A percentile compares a stretch with the other conserved stretches of the same genome.
Conservation (phyloP, 2,888 invertebrate species). For the Himalopsyche anomala region DNA sequence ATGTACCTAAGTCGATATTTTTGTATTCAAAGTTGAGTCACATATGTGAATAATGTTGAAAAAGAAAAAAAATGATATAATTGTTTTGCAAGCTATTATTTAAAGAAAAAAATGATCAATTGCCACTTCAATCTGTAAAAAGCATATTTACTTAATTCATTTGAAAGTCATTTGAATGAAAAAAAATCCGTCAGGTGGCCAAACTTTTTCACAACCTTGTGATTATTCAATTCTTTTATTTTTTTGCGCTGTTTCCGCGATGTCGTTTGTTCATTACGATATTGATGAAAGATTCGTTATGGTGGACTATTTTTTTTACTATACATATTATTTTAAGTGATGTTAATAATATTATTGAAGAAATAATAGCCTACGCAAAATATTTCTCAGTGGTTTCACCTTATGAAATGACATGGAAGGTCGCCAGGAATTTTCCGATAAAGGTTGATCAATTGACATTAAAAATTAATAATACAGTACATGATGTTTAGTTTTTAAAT, state of each 20-base stretch:
- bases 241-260: not conserved
- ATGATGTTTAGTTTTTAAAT: no score
- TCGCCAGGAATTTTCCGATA: not conserved
- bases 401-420: not conserved
- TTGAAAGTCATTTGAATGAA: not conserved
- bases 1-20: no score
- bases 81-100: no score
- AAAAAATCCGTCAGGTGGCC: not conserved
- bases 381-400: not conserved
- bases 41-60: no score
- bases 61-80: no score
- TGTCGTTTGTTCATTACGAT: not conserved
- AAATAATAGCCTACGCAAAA: not conserved
- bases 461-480: not conserved
- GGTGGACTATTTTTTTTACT: not conserved
- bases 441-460: slow-evolving; percentile 2
- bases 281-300: not conserved
- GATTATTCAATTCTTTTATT: not conserved
- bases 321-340: not conserved
- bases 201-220: not conserved
- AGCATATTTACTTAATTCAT: not conserved
- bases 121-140: no score
- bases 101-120: no score
- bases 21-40: no score
- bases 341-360: not conserved